A percentile compares a stretch with the other conserved stretches of the same genome.
These are phyloP conservation scores for Sarcophaga caerulescens DNA, from an alignment of 2,888 invertebrate genomes.

Conservation along the genomic window DNA sequence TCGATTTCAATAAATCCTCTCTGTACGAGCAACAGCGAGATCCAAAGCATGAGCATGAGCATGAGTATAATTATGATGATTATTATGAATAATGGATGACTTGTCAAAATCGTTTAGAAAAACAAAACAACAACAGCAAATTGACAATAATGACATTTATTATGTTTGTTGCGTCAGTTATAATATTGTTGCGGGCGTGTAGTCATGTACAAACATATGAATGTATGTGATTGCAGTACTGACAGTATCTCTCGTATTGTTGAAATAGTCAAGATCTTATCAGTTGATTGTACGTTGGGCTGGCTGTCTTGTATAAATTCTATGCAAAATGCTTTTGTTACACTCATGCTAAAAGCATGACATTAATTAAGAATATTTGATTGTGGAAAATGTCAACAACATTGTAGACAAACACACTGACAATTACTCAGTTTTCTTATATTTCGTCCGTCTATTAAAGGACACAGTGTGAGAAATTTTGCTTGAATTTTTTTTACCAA, in stretches of 20 bases:
- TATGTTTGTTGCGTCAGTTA: conserved; percentile 3
- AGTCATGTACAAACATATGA: neutral
- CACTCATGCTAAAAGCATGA: conserved; percentile 28
- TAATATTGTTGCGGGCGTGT: conserved; percentile 15
- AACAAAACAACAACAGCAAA: neutral
- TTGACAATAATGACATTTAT: conserved; percentile 20
- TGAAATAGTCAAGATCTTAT: neutral
- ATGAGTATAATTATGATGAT: conserved; percentile 23
- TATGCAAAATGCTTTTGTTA: conserved; percentile 14
- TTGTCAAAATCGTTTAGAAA: conserved; percentile 25
- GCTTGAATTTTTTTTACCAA: neutral
- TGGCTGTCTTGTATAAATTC: neutral
- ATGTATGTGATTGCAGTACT: neutral
- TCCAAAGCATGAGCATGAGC: too few species aligned
- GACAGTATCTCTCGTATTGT: neutral
- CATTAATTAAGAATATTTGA: conserved; percentile 58
- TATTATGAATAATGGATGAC: conserved; percentile 28
- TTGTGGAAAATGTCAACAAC: conserved; percentile 48
- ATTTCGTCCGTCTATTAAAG: neutral
- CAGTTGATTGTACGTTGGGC: neutral
- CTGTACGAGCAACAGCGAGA: too few species aligned
- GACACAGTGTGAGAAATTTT: neutral
- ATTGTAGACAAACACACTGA: neutral
- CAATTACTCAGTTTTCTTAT: neutral
- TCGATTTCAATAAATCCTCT: too few species aligned